phyloP scores from a whole-genome alignment of 1,140 invertebrate species.

The Drosophila albomicans region DNA sequence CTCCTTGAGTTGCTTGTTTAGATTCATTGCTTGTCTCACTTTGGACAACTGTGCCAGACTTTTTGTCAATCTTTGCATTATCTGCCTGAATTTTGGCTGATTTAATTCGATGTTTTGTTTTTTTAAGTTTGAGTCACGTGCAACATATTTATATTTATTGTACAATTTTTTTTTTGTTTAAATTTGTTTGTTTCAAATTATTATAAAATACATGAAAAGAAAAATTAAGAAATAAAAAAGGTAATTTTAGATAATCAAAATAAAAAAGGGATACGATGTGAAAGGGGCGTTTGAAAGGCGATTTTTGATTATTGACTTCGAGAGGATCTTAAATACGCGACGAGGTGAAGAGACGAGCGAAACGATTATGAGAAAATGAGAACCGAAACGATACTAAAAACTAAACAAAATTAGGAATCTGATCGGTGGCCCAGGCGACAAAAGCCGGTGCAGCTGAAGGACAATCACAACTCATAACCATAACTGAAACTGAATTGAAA shows the following conservation, averaged over 20 bases:
- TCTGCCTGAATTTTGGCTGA: conserved; percentile 35
- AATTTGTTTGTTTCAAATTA: conserved; percentile 53
- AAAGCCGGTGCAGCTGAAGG: conserved; percentile 52
- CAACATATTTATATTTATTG: conserved; percentile 24
- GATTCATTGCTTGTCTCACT: conserved; percentile 32
- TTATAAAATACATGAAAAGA: conserved; percentile 50
- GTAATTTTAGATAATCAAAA: not conserved
- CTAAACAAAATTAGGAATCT: conserved; percentile 21
- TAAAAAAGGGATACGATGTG: conserved; percentile 4
- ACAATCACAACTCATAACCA: conserved; percentile 35
- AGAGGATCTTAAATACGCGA: conserved; percentile 16
- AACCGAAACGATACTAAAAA: conserved; percentile 14
- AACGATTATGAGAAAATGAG: conserved; percentile 14
- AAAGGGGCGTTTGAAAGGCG: conserved; percentile 14
- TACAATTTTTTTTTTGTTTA: conserved; percentile 16
- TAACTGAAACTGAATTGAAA: conserved; percentile 20
- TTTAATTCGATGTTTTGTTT: conserved; percentile 46
- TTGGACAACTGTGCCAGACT: conserved; percentile 5
- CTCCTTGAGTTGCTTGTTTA: not conserved
- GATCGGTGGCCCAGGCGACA: conserved; percentile 38
- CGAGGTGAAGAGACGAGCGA: conserved; percentile 32
- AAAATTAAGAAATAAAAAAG: conserved; percentile 23
- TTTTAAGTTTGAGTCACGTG: conserved; percentile 32
- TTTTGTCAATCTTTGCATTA: conserved; percentile 41
- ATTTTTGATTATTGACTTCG: conserved; percentile 25